phyloP scores from a whole-genome alignment of 2,113 vertebrate species.

The Microtus ochrogaster region DNA sequence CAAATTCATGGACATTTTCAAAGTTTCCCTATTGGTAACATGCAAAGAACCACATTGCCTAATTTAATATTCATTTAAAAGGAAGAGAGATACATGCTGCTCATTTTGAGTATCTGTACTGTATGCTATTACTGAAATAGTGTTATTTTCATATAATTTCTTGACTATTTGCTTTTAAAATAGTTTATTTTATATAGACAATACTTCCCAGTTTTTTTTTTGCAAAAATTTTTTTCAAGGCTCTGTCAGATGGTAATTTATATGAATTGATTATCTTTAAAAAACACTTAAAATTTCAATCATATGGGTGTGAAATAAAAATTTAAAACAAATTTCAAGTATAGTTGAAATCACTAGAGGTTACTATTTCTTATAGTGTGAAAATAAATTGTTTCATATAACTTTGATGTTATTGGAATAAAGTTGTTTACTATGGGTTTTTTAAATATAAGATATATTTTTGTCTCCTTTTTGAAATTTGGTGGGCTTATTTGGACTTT shows the following conservation, averaged over 20 bases:
- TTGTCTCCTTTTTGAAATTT: no score
- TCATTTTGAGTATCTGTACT: neutral
- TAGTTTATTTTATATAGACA: neutral
- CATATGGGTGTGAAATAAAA: neutral
- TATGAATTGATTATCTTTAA: neutral
- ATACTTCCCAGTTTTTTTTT: neutral
- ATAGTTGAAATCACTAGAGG: neutral
- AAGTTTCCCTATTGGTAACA: neutral
- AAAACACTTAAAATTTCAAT: neutral
- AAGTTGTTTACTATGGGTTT: no score
- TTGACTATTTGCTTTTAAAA: neutral
- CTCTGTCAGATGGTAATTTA: neutral
- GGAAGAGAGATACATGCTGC: neutral
- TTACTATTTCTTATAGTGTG: neutral
- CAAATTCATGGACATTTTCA: neutral
- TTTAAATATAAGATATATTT: no score
- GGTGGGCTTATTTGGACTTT: no score
- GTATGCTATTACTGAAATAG: neutral
- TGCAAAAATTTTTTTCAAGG: neutral
- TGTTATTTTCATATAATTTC: neutral
- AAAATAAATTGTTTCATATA: neutral
- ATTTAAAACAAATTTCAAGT: neutral
- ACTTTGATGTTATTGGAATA: no score
- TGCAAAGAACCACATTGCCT: neutral
- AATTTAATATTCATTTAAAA: neutral